Percentiles rank a stretch among this genome's conserved stretches.
Evolutionary conservation across 2,797 vertebrate species (phyloP).

Genomic region (Prionace glauca): DNA sequence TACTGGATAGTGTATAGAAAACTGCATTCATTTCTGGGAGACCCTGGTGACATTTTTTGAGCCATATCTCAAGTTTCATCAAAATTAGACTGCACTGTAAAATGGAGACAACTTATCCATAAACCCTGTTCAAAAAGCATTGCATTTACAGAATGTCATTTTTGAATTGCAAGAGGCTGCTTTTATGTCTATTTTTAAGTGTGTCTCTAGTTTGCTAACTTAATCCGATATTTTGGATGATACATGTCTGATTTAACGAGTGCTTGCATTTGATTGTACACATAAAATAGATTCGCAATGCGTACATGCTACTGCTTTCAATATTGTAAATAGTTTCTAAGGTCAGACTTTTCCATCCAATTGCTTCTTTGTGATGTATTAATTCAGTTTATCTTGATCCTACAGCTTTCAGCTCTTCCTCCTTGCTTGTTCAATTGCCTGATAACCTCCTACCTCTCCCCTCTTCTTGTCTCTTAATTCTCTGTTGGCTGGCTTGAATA

Average conservation of each 20-base stretch:
- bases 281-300: background rate
- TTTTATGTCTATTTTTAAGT: background rate
- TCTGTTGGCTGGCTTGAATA: background rate
- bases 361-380: background rate
- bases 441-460: background rate
- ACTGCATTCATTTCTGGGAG: background rate
- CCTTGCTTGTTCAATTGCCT: background rate
- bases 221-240: background rate
- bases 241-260: background rate
- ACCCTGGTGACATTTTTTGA: constrained; percentile 19
- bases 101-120: too few relatives aligned
- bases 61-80: background rate
- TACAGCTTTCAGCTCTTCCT: background rate
- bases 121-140: background rate
- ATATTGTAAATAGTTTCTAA: background rate
- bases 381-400: background rate
- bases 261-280: background rate
- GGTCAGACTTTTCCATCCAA: background rate
- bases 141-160: background rate
- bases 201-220: background rate
- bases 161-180: background rate
- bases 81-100: background rate
- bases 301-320: background rate
- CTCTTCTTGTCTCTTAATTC: background rate
- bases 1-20: background rate